Conservation (phyloP, 1,140 invertebrate genomes). For the Caenorhabditis inopinata region DNA sequence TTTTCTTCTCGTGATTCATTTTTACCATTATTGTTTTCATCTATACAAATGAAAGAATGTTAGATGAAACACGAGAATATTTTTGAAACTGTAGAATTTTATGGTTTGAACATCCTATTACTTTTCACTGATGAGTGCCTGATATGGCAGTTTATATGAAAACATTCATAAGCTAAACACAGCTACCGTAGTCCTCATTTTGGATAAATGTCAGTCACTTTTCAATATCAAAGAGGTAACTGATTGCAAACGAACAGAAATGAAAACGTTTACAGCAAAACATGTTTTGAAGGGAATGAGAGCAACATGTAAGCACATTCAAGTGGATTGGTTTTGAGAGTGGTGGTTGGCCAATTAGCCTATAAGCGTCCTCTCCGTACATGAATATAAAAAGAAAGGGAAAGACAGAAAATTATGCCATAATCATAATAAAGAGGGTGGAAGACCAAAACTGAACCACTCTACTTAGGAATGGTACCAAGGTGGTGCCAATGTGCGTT, state of each 20-base stretch:
- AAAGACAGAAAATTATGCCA: not conserved
- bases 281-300: not conserved
- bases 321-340: not conserved
- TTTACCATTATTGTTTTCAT: too few relatives aligned
- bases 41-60: too few relatives aligned
- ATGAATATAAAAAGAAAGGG: constrained; percentile 29
- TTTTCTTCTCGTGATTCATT: too few relatives aligned
- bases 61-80: too few relatives aligned
- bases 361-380: constrained; percentile 2
- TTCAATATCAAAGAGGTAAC: too few relatives aligned
- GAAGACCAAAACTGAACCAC: not conserved
- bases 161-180: too few relatives aligned
- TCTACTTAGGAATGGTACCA: not conserved
- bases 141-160: too few relatives aligned
- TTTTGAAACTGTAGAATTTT: too few relatives aligned
- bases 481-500: not conserved
- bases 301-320: constrained; percentile 29
- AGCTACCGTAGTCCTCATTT: too few relatives aligned
- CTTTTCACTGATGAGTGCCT: too few relatives aligned
- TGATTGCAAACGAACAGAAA: not conserved
- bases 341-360: constrained; percentile 24
- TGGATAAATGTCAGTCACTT: too few relatives aligned
- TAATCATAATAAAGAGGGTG: constrained; percentile 24
- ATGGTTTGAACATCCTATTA: too few relatives aligned
- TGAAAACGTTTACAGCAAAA: not conserved